These are phyloP conservation scores for Octomys mimax DNA, from an alignment of 2,797 vertebrate species.

Conservation along the genomic window DNA sequence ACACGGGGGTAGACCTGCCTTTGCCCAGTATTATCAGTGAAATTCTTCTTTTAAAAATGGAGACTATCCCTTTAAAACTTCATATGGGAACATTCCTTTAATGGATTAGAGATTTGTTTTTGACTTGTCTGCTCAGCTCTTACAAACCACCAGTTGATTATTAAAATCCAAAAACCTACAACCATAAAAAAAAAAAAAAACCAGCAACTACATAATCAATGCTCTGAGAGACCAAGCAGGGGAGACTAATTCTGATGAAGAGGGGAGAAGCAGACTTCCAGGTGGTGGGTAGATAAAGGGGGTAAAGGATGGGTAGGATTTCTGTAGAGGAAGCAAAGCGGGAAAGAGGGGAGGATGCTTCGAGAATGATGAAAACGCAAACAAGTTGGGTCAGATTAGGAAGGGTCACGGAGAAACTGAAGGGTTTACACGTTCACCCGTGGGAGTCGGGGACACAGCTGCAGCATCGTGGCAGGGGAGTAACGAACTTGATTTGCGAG, in stretches of 20 bases:
- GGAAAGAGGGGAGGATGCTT: slow-evolving; percentile 5
- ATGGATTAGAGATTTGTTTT: background rate
- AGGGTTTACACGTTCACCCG: background rate
- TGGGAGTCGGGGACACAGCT: background rate
- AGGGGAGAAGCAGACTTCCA: background rate
- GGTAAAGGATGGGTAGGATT: background rate
- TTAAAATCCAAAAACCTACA: slow-evolving; percentile 18
- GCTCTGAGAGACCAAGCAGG: background rate
- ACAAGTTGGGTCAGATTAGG: background rate
- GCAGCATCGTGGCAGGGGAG: background rate
- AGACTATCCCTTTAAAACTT: background rate
- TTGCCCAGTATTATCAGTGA: background rate
- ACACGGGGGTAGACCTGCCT: background rate
- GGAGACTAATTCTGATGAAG: background rate
- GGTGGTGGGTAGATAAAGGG: background rate
- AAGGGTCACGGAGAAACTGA: background rate
- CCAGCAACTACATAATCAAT: background rate
- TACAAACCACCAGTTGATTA: slow-evolving; percentile 2
- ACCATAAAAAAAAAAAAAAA: background rate
- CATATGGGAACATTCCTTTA: background rate
- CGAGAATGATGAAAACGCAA: slow-evolving; percentile 17
- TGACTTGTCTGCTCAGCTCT: slow-evolving; percentile 20
- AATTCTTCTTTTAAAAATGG: background rate
- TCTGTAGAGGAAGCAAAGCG: background rate
- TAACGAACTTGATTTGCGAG: background rate